Evolutionary conservation across 2,113 vertebrate species (phyloP), one percentile per base, ranked within the genome.

Genomic region (Cinclus cinclus): DNA sequence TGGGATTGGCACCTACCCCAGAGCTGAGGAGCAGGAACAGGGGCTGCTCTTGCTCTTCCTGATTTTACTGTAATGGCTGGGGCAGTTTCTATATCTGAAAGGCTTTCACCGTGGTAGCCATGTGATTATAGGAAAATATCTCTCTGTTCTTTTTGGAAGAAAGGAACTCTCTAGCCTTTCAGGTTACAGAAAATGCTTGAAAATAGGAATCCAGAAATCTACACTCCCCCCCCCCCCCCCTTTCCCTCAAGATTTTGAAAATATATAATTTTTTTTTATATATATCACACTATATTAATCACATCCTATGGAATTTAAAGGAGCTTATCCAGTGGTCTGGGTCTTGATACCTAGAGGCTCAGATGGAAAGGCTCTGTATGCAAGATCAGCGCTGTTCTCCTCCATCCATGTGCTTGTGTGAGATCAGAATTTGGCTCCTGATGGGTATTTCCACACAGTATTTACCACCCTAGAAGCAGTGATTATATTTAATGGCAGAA

Each of bases 401-500:
- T 65, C 33, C 21, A 41, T 89, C 58, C 4, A 2, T 2, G 0
- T 22, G 1, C 60, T 93, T 3, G 0, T 88, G 80, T 82, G 49
- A 92, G 77, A 82, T 75, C 52, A 73, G 41, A 53, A 55, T 92
- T 95, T 92, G 85, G 53, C 74, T 96, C 60, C 56, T 89, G 69
- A 58, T 76, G 60, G 55, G 27, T 94, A 87, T 88, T 94, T 90
- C 83, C 30, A 64, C 2, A 1, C 49, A 31, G 86, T 96, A 96
- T 97, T 96, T 97, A 90, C 90, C 91, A 91, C 86, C 73, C 77
- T 89, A 68, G 94, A 78, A 96, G 83, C 69, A 94, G 86, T 78
- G 76, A 96, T 93, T 96, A 89, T 89, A 56, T 94, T 96, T 96
- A 96, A 95, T 84, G 92, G 73, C 56, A 94, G 92, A 89, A 93